Base-by-base conservation (phyloP, 2,797 vertebrate genomes). In the Enteromius radiatus region DNA sequence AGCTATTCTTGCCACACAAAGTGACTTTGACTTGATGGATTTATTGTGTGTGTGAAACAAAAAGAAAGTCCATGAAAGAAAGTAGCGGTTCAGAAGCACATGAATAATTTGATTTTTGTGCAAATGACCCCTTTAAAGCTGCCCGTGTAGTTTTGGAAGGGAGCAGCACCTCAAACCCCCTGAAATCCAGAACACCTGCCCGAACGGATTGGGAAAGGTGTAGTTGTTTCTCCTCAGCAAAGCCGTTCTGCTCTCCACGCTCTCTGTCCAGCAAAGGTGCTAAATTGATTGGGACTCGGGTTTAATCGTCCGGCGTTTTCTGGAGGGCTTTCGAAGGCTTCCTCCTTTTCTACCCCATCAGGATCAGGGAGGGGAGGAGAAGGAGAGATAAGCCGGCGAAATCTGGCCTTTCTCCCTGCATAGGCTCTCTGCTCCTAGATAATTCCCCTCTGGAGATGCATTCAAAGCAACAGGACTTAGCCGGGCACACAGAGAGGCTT, bases 381-480 rank as follows among this genome's bases (percentile, higher is more conserved):
- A 88, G 88, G 59, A 77, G 77, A 88, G 87, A 90, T 90, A 90
- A 90, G 86, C 85, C 56, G 26, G 45, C 15, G 56, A 88, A 91
- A 88, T 87, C 87, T 86, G 86, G 86, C 78, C 82, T 84, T 82
- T 76, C 82, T 86, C 84, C 81, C 52, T n/a, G 26, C 59, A 81
- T 49, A 59, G 69, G 49, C 80, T 63, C 26, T 81, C 26, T 45
- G 56, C 78, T 74, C 76, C 78, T 47, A 65, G 80, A 83, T 88
- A 88, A 81, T 87, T 86, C 84, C 86, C 81, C 90, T 90, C 84
- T 59, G 73, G 84, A 89, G 89, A 88, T 47, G 59, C 77, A 85
- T 88, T 88, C 89, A 87, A 86, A 87, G 86, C 79, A 71, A 86
- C 77, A 86, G 82, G 75, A 88, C 87, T 90, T 70, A 67, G 74